Percentiles rank a stretch among this genome's conserved stretches.
phyloP scores from a whole-genome alignment of 2,797 vertebrate genomes.

The Enteromius viviparus region DNA sequence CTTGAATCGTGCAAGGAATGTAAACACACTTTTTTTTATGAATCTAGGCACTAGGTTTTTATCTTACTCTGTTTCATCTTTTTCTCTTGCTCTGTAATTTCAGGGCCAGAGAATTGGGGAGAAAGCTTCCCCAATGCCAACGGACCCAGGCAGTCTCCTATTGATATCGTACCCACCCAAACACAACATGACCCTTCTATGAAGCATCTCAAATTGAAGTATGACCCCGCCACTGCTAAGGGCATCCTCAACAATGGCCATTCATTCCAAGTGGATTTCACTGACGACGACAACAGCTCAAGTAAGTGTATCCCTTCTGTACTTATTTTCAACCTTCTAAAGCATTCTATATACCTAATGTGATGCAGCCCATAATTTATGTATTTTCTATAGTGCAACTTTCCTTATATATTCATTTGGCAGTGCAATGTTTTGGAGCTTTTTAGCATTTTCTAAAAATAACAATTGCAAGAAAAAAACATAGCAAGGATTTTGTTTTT shows the following conservation, averaged over 20 bases:
- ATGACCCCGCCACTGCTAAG: constrained; percentile 81
- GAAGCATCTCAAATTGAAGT: constrained; percentile 81
- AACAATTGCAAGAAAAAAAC: neutral
- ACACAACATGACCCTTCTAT: constrained; percentile 82
- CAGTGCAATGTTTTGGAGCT: neutral
- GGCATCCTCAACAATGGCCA: constrained; percentile 92
- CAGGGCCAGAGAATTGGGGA: constrained; percentile 88
- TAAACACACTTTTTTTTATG: constrained; percentile 8
- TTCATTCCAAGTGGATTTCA: constrained; percentile 90
- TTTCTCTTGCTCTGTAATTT: constrained; percentile 16
- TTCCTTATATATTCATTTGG: neutral
- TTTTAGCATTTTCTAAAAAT: neutral
- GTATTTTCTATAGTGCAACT: neutral
- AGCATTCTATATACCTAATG: neutral
- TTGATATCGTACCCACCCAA: constrained; percentile 86
- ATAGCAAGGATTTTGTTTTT: neutral
- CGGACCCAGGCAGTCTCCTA: constrained; percentile 91
- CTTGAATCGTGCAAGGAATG: constrained; percentile 18
- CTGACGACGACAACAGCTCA: constrained; percentile 86
- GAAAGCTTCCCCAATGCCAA: constrained; percentile 83
- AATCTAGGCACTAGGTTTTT: neutral
- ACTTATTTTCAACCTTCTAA: neutral
- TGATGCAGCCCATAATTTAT: too few relatives aligned
- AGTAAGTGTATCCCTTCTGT: constrained; percentile 75
- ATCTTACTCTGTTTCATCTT: constrained; percentile 4